Conservation (phyloP, 2,113 vertebrate genomes). For the Conger conger region DNA sequence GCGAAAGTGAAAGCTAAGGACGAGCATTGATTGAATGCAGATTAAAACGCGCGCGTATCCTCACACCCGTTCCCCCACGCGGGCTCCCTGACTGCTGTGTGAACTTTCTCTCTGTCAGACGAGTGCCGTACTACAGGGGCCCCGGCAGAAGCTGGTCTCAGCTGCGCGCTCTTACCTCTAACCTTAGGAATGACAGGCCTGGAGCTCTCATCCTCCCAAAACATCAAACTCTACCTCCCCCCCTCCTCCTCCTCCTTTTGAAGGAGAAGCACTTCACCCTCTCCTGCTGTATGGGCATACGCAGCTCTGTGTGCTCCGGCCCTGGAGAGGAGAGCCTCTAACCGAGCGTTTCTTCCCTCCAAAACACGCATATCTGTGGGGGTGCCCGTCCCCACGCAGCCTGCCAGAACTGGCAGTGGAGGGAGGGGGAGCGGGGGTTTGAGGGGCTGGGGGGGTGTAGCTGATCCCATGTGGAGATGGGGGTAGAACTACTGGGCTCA, state of each 20-base stretch:
- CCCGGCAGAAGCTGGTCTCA: conserved; percentile 47
- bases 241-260: conserved; percentile 66
- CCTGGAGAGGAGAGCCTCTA: conserved; percentile 55
- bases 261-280: conserved; percentile 73
- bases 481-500: conserved; percentile 7
- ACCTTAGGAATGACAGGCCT: conserved; percentile 73
- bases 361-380: conserved; percentile 36
- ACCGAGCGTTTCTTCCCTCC: conserved; percentile 68
- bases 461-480: background rate
- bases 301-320: conserved; percentile 69
- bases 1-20: too few relatives aligned
- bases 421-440: conserved; percentile 19
- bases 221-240: conserved; percentile 75
- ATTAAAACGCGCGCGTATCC: too few relatives aligned
- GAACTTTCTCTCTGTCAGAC: background rate
- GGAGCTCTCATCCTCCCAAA: conserved; percentile 67
- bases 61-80: too few relatives aligned
- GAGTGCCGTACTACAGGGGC: conserved; percentile 21
- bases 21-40: too few relatives aligned
- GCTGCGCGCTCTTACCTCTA: conserved; percentile 51
- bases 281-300: conserved; percentile 73
- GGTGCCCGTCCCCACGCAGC: conserved; percentile 70
- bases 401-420: conserved; percentile 68
- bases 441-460: conserved; percentile 11
- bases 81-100: background rate